These are phyloP conservation scores for Anticlea derivata DNA, from an alignment of 2,888 invertebrate genomes.

Conservation along the genomic window DNA sequence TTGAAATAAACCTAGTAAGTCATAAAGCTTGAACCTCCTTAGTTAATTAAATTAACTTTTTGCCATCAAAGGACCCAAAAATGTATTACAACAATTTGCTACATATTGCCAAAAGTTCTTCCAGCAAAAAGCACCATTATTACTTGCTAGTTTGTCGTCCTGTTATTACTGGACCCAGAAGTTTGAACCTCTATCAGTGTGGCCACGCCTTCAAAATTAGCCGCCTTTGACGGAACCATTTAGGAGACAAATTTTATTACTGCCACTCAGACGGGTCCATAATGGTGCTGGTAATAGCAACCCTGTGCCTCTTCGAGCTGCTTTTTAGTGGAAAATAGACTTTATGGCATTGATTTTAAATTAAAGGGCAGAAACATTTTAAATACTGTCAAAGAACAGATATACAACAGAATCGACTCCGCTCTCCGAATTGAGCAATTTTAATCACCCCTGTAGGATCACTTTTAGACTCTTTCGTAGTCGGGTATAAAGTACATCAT, in stretches of 20 bases:
- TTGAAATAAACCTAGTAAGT: no score
- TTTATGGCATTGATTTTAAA: background rate
- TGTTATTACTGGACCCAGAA: constrained; percentile 1
- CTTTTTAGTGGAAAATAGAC: constrained; percentile 21
- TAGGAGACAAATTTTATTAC: constrained; percentile 59
- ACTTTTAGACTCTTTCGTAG: no score
- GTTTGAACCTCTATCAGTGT: constrained; percentile 12
- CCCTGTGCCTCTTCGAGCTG: constrained; percentile 7
- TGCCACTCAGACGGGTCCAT: constrained; percentile 37
- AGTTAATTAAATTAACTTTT: no score
- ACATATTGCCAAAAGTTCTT: constrained; percentile 2
- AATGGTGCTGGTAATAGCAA: constrained; percentile 32
- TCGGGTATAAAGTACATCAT: no score
- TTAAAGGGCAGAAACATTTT: background rate
- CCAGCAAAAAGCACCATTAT: background rate
- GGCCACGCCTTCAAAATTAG: constrained; percentile 26
- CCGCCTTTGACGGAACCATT: constrained; percentile 56
- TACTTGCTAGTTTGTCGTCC: no score
- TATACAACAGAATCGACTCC: no score
- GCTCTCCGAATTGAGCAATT: no score
- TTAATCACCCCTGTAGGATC: no score
- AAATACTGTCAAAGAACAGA: no score
- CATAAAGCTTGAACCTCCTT: no score
- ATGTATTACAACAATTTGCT: no score
- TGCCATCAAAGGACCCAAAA: no score